phyloP scores from a whole-genome alignment of 2,888 invertebrate species.

The Luffia ferchaultella region DNA sequence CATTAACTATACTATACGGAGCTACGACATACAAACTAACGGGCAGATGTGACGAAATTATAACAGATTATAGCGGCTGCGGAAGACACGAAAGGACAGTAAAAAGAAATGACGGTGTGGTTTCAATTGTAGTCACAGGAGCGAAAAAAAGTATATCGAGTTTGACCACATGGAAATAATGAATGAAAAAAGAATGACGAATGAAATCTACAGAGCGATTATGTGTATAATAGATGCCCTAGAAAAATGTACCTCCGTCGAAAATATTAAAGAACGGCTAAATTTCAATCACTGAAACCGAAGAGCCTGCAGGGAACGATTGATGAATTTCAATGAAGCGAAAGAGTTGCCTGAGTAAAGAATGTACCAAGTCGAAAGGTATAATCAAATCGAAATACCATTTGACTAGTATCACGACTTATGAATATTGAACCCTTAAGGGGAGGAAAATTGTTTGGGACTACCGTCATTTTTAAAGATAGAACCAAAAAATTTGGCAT shows the following conservation, averaged over 20 bases:
- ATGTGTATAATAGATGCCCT: neutral
- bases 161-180: neutral
- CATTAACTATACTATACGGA: no score
- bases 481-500: no score
- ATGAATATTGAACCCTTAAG: no score
- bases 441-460: no score
- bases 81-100: no score
- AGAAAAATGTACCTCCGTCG: neutral
- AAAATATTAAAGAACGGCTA: neutral
- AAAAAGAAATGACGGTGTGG: no score
- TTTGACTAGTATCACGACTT: no score
- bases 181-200: neutral
- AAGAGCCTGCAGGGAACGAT: neutral
- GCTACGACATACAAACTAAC: no score
- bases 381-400: no score
- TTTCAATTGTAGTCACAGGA: neutral
- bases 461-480: no score
- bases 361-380: neutral
- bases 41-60: no score
- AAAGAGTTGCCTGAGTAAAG: neutral
- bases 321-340: neutral
- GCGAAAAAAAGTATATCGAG: neutral
- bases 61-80: no score
- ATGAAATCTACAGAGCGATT: neutral
- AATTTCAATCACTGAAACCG: neutral